These are phyloP conservation scores for Sebastes iracundus DNA, from an alignment of 2,797 vertebrate species.

Conservation along the genomic window DNA sequence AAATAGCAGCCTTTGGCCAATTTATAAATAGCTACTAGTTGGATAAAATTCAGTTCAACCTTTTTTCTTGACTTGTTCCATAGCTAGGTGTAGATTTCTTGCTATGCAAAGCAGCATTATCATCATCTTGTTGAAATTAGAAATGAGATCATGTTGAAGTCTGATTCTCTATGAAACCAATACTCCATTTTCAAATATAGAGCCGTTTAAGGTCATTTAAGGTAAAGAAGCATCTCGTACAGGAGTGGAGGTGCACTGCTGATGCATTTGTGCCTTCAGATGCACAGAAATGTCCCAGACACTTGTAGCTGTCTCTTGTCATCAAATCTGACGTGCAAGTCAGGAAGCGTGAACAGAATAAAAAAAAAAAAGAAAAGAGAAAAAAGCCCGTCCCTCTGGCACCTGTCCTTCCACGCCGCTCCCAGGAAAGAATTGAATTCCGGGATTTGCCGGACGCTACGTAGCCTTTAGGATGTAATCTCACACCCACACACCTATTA, in stretches of 20 bases:
- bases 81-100: neutral
- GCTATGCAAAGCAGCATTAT: neutral
- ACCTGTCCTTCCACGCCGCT: conserved; percentile 47
- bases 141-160: neutral
- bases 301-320: conserved; percentile 63
- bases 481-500: conserved; percentile 69
- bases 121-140: neutral
- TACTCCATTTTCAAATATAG: neutral
- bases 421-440: conserved; percentile 56
- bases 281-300: conserved; percentile 40
- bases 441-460: conserved; percentile 53
- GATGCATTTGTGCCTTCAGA: conserved; percentile 14
- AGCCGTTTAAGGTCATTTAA: neutral
- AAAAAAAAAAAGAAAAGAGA: neutral
- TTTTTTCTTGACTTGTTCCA: neutral
- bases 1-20: neutral
- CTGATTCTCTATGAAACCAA: neutral
- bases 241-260: conserved; percentile 3
- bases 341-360: conserved; percentile 43
- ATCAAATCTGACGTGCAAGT: conserved; percentile 62
- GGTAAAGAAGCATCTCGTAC: neutral
- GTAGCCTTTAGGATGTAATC: conserved; percentile 69
- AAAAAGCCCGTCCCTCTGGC: conserved; percentile 23
- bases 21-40: neutral
- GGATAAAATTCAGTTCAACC: neutral